These are phyloP conservation scores for Corythaixoides concolor DNA, from an alignment of 2,113 vertebrate species.

Conservation along the genomic window DNA sequence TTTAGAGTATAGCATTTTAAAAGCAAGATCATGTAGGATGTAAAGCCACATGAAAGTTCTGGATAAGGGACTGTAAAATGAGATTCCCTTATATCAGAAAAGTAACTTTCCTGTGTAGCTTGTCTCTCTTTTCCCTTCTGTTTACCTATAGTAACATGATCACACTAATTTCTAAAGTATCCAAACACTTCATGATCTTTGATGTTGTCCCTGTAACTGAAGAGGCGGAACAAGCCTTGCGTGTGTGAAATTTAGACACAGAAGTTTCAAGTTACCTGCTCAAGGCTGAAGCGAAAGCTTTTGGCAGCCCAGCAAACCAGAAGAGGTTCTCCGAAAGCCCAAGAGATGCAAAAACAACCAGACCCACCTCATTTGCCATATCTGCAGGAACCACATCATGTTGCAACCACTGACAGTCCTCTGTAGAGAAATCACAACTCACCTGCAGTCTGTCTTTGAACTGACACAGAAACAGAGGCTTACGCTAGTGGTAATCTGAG, in stretches of 20 bases:
- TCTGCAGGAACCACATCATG: not conserved
- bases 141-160: slow-evolving; percentile 20
- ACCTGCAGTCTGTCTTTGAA: not conserved
- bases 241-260: not conserved
- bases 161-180: not conserved
- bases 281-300: not conserved
- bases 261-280: not conserved
- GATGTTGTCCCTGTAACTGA: not conserved
- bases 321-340: not conserved
- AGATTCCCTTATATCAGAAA: slow-evolving; percentile 31
- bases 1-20: not conserved
- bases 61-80: slow-evolving; percentile 7
- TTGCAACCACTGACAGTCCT: not conserved
- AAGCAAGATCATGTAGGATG: not conserved
- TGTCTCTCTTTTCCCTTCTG: not conserved
- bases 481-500: not conserved
- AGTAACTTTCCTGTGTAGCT: not conserved
- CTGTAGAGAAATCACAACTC: not conserved
- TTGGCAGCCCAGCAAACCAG: not conserved
- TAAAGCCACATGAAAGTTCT: slow-evolving; percentile 34
- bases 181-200: slow-evolving; percentile 22
- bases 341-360: not conserved
- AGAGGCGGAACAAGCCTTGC: not conserved
- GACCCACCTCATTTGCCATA: not conserved
- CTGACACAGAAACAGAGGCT: not conserved